Conservation (phyloP, 2,797 vertebrate species). For the Coregonus suidteri region DNA sequence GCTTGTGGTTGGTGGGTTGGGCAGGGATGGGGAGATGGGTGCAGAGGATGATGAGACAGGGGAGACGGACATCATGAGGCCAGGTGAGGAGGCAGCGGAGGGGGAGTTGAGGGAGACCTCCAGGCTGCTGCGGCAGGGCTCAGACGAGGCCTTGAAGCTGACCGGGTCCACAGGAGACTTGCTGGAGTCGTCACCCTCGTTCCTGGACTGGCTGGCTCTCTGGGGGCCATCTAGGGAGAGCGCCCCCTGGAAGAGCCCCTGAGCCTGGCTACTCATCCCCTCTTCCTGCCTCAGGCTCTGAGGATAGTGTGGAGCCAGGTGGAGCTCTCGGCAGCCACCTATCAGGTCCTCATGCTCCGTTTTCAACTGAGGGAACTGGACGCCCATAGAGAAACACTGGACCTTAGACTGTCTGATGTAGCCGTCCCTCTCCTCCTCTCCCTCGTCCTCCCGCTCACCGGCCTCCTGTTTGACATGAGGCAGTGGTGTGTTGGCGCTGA, state of each 20-base stretch:
- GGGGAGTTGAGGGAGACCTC: conserved; percentile 91
- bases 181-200: conserved; percentile 73
- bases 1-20: conserved; percentile 65
- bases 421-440: conserved; percentile 59
- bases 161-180: conserved; percentile 79
- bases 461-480: conserved; percentile 87
- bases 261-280: conserved; percentile 58
- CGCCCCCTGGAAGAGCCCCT: conserved; percentile 50
- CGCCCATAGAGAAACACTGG: conserved; percentile 66
- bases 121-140: conserved; percentile 88
- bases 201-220: conserved; percentile 64
- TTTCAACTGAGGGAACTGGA: conserved; percentile 70
- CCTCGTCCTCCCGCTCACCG: conserved; percentile 68
- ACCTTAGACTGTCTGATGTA: conserved; percentile 53
- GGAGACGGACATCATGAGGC: conserved; percentile 89
- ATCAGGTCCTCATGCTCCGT: conserved; percentile 70
- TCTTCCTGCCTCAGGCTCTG: conserved; percentile 70
- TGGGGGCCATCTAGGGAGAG: conserved; percentile 65
- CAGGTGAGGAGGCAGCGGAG: conserved; percentile 90
- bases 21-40: conserved; percentile 87
- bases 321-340: conserved; percentile 46
- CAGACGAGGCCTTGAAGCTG: conserved; percentile 87
- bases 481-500: conserved; percentile 44
- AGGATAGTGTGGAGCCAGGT: conserved; percentile 48
- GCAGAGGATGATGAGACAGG: conserved; percentile 89